Conservation (phyloP, 2,888 invertebrate genomes). For the Cordylochernes scorpioides region DNA sequence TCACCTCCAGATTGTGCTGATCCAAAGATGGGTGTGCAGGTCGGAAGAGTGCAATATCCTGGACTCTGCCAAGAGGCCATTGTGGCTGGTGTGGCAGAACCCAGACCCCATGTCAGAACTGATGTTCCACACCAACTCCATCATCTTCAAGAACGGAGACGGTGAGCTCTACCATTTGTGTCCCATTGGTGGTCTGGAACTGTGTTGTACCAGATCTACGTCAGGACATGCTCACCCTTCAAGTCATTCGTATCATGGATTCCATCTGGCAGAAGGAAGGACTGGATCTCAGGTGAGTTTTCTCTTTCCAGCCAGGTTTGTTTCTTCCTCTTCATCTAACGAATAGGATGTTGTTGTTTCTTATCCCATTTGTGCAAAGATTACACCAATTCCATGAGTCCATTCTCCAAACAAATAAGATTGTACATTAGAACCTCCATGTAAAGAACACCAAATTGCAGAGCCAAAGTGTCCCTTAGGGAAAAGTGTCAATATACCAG, state of each 20-base stretch:
- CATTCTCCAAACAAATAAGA: too few relatives aligned
- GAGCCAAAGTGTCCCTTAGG: too few relatives aligned
- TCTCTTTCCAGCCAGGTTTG: too few relatives aligned
- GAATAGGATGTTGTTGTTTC: too few relatives aligned
- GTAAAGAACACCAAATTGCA: too few relatives aligned
- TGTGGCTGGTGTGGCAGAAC: conserved; percentile 31
- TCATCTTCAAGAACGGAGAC: conserved; percentile 35
- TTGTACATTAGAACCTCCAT: too few relatives aligned
- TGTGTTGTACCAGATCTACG: conserved; percentile 24
- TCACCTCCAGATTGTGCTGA: too few relatives aligned
- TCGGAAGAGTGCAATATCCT: conserved; percentile 27
- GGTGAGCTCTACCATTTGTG: conserved; percentile 20
- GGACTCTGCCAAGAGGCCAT: conserved; percentile 31
- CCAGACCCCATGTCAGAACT: conserved; percentile 26
- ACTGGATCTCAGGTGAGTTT: conserved; percentile 26
- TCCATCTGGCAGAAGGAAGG: conserved; percentile 28
- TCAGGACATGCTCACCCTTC: conserved; percentile 33
- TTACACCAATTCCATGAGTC: too few relatives aligned
- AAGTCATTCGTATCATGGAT: conserved; percentile 30
- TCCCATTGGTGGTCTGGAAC: neutral
- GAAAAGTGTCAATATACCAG: too few relatives aligned
- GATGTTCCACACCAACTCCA: conserved; percentile 12
- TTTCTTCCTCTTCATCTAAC: too few relatives aligned
- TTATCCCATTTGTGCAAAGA: too few relatives aligned
- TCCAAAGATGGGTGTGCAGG: too few relatives aligned